Base-by-base conservation (phyloP, 35 echinoderm and acorn worm genomes). In the Apostichopus japonicus region DNA sequence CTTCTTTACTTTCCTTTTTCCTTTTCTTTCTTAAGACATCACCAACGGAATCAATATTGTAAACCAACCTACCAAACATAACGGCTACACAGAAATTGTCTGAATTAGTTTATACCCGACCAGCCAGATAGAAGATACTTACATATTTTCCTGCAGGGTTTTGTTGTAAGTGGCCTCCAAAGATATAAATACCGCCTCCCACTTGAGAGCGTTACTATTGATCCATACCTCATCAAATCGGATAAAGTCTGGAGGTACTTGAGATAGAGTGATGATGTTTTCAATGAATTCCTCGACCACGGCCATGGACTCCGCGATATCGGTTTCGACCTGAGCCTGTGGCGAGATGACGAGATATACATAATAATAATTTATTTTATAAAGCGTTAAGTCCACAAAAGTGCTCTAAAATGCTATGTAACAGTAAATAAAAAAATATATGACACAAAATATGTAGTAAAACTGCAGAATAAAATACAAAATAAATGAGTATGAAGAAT, bases 221-320 rank as follows among this genome's bases (percentile, higher is more conserved):
- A 84, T 8, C 81, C 81, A 84, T 56, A 6, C 81, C 11, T 84
- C 81, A 24, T 84, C 81, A 62, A 84, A 84, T 51, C 57, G 81
- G 16, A 55, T 17, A 23, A 84, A 84, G 54, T 84, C 22, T 56
- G 81, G 81, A 19, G 81, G 81, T 4, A 58, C 27, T 8, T 84
- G 53, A 0, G 17, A 57, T 54, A 84, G 17, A 10, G 16, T n/a
- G 22, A 21, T n/a, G 17, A 84, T 51, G 24, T 84, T 84, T 23
- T 0, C 15, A 16, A 84, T 57, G 1, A 84, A 84, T 11, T 55
- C 53, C 24, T 84, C 13, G 14, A 84, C 19, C 4, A 84, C 54
- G 17, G 54, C 81, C 56, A 58, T 19, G 6, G 81, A 55, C 23
- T 84, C 56, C 55, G 6, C 53, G 14, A 58, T 58, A 57, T 84